Conservation (phyloP, 2,113 vertebrate genomes). For the Piaya cayana region DNA sequence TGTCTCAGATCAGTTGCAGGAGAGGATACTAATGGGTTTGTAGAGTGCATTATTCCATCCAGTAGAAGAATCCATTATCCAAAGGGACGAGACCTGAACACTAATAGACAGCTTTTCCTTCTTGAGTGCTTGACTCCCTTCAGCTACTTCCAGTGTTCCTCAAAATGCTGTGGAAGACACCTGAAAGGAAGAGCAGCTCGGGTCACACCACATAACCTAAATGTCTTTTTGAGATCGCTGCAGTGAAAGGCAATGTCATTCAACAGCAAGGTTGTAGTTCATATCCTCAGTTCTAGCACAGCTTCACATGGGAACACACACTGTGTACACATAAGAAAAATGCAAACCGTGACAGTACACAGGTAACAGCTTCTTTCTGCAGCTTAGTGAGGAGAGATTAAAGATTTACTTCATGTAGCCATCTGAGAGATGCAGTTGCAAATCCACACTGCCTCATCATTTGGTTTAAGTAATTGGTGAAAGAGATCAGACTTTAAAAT, state of each 20-base stretch:
- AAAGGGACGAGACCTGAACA: not conserved
- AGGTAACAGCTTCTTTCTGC: not conserved
- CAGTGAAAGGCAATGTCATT: not conserved
- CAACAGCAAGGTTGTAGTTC: not conserved
- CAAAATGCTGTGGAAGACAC: not conserved
- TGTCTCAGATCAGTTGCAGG: not conserved
- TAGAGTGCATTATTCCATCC: fast-evolving
- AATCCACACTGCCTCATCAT: not conserved
- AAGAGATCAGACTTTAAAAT: not conserved
- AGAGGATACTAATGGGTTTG: not conserved
- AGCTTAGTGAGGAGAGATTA: not conserved
- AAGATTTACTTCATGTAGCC: not conserved
- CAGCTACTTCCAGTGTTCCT: not conserved
- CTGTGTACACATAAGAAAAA: not conserved
- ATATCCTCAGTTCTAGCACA: not conserved
- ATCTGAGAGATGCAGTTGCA: not conserved
- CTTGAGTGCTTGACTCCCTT: not conserved
- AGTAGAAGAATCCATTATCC: not conserved
- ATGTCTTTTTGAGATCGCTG: not conserved
- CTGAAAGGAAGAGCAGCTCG: not conserved
- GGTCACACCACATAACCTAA: not conserved
- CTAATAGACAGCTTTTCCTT: not conserved
- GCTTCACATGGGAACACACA: not conserved
- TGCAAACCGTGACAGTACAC: fast-evolving
- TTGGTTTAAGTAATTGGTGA: not conserved